Base-by-base conservation (phyloP, 1,140 invertebrate species). In the Euglossa dilemma region DNA sequence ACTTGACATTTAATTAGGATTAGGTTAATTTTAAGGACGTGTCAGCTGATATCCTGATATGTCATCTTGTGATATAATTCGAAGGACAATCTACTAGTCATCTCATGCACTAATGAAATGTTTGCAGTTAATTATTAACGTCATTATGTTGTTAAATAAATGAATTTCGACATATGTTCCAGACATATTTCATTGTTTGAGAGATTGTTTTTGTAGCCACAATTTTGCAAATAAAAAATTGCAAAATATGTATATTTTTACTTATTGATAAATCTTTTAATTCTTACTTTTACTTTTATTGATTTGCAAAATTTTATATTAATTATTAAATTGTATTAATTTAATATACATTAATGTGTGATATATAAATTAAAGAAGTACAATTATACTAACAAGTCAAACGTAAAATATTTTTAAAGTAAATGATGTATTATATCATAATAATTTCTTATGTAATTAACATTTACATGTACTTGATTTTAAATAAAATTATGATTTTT, bases 21-120 rank as follows among this genome's bases (percentile, higher is more conserved):
- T 83, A 83, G 81, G 81, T 83, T 83, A 77, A 56, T 43, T 75
- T 20, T 45, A 78, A 73, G 76, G 75, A 84, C 23, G 20, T 73
- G 77, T 87, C 86, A 87, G 85, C 77, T 87, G 85, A 80, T 74
- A 54, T 84, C 28, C 59, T 82, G 64, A 84, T 63, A 57, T 86
- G 61, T 83, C 78, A 79, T 75, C 63, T 73, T 57, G 25, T 89
- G 87, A 89, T 80, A 82, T 84, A 89, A 86, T 86, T 54, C 36
- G 56, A 86, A 79, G 77, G 63, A 85, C 64, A 59, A 12, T 50
- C 18, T n/a, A 56, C 2, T 70, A 63, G 20, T 20, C 57, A 12
- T 18, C 47, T 69, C 25, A 43, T 61, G 43, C n/a, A 45, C 45
- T 61, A 61, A 83, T 77, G 23, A 70, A 4, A 70, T 14, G n/a